Base-by-base conservation (phyloP, 2,113 vertebrate genomes). In the Probosciger aterrimus region DNA sequence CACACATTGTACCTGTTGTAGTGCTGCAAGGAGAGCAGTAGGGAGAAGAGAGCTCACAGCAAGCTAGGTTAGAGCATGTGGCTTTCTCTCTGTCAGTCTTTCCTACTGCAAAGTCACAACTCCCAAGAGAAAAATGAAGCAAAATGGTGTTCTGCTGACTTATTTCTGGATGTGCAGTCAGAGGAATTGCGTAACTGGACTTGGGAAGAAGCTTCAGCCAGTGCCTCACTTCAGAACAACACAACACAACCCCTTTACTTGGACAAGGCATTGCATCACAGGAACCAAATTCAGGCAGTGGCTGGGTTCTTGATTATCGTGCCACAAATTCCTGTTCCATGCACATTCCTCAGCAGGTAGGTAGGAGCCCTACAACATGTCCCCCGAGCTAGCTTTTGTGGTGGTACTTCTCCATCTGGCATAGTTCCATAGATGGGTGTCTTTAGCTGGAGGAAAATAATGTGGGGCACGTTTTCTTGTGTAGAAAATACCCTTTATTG, bases 401-500 rank as follows among this genome's bases (percentile, higher is more conserved):
- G 4, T n/a, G 19, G 15, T 47, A 7, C 8, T 69, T 80, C 78
- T 68, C 46, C 47, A 14, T 35, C 31, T 65, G 49, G 30, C 3
- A 4, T 0, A 18, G 17, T 50, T 70, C 35, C 43, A 44, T 0
- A 47, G 41, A 5, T 19, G 41, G 27, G 28, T 57, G 28, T 19
- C 35, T 60, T 18, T 14, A 70, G 30, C 50, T 64, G 43, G 9
- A 80, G 57, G 46, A 84, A 84, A 93, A 77, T 22, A 82, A 78
- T 0, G 1, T 14, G 43, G 14, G 28, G 55, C 83, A 35, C 3
- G 0, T 60, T 64, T 81, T 81, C 50, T 89, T 82, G 86, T 60
- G 75, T 96, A 97, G 77, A 97, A 97, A 97, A 97, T 96, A 96
- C 53, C 30, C 63, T 97, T 97, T 97, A 97, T 97, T 97, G 95